Evolutionary conservation across 2,113 vertebrate species (phyloP).

Genomic region (Potamarius usumacintae): DNA sequence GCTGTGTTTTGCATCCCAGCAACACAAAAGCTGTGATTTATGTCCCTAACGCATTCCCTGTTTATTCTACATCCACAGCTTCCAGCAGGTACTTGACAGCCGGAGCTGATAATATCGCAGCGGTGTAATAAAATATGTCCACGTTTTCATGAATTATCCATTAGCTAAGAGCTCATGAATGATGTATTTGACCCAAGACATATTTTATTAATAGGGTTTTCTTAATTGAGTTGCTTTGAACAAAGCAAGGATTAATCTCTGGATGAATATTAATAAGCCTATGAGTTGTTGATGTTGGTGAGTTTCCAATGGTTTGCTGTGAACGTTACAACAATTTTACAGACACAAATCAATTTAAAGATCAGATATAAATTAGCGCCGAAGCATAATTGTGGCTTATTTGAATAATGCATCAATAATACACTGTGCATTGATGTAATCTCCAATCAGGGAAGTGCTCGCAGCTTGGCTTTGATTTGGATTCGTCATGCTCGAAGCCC

Average conservation of each 20-base stretch:
- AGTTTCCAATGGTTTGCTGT: background rate
- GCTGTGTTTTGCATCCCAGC: slow-evolving; percentile 52
- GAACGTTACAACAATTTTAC: slow-evolving; percentile 2
- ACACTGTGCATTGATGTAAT: background rate
- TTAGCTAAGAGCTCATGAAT: slow-evolving; percentile 68
- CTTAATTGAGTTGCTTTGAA: slow-evolving; percentile 73
- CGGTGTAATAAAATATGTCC: slow-evolving; percentile 65
- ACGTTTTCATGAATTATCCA: slow-evolving; percentile 70
- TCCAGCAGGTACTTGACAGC: slow-evolving; percentile 47
- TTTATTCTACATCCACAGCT: slow-evolving; percentile 39
- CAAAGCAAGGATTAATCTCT: slow-evolving; percentile 72
- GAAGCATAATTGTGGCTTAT: background rate
- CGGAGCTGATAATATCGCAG: slow-evolving; percentile 50
- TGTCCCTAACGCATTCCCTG: slow-evolving; percentile 43
- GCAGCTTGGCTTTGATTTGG: slow-evolving; percentile 64
- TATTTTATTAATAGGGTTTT: slow-evolving; percentile 79
- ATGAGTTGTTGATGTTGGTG: background rate
- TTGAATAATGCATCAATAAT: slow-evolving; percentile 1
- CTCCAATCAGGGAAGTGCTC: background rate
- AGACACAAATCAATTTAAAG: slow-evolving; percentile 1
- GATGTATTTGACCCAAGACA: slow-evolving; percentile 72
- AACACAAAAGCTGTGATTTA: slow-evolving; percentile 38
- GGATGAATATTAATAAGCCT: slow-evolving; percentile 71
- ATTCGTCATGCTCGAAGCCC: slow-evolving; percentile 68
- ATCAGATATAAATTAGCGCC: slow-evolving; percentile 6